Conservation (phyloP, 2,888 invertebrate species). For the Orthosia gracilis region DNA sequence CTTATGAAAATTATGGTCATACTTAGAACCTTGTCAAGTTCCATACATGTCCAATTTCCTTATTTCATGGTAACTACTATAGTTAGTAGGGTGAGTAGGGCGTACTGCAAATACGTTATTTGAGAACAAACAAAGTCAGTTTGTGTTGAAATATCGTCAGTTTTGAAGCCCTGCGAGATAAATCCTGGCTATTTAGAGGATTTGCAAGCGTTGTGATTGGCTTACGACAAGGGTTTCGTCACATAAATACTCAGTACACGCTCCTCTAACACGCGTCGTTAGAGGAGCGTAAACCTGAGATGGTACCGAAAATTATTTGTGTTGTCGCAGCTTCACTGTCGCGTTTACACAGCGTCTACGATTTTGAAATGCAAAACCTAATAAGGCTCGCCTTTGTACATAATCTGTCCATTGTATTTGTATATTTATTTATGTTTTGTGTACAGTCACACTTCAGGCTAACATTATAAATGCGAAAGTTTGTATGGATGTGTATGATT, state of each 20-base stretch:
- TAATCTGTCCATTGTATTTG: too few relatives aligned
- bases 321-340: too few relatives aligned
- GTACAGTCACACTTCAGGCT: too few relatives aligned
- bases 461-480: too few relatives aligned
- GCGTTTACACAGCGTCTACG: not conserved
- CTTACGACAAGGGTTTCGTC: not conserved
- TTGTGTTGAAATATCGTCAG: not conserved
- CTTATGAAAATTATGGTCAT: slow-evolving; percentile 5
- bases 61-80: slow-evolving; percentile 3
- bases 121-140: slow-evolving; percentile 11
- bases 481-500: too few relatives aligned
- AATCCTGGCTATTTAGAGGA: not conserved
- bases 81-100: slow-evolving; percentile 2
- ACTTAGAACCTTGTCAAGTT: slow-evolving; percentile 23
- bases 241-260: too few relatives aligned
- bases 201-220: not conserved
- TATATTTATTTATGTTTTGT: too few relatives aligned
- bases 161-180: not conserved
- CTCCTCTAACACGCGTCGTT: too few relatives aligned
- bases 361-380: not conserved
- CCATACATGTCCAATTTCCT: slow-evolving; percentile 21
- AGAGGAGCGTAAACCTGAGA: too few relatives aligned
- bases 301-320: too few relatives aligned
- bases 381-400: too few relatives aligned
- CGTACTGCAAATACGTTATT: slow-evolving; percentile 19